phyloP scores from a whole-genome alignment of 1,140 invertebrate species.

The Drosophila azteca region DNA sequence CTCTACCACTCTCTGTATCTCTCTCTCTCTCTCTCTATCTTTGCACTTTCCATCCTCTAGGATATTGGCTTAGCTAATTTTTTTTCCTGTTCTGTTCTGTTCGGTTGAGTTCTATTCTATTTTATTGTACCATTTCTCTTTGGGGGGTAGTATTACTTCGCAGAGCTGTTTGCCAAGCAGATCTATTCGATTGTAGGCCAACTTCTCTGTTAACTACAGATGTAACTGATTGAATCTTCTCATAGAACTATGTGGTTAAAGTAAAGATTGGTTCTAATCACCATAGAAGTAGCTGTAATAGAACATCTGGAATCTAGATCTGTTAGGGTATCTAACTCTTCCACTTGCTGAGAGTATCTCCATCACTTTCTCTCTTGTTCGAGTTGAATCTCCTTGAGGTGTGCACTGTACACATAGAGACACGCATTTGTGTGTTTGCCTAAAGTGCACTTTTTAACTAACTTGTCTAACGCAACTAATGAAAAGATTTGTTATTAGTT shows the following conservation, averaged over 20 bases:
- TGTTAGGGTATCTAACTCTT: too few relatives aligned
- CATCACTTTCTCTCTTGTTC: neutral
- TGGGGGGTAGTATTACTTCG: too few relatives aligned
- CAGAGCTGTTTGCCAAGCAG: too few relatives aligned
- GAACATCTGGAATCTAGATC: too few relatives aligned
- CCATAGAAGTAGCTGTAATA: too few relatives aligned
- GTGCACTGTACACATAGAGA: conserved; percentile 10
- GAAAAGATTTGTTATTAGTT: conserved; percentile 82
- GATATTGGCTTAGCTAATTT: conserved; percentile 72
- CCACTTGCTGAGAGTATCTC: too few relatives aligned
- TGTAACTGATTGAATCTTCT: too few relatives aligned
- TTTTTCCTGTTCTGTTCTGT: conserved; percentile 15
- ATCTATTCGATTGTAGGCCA: too few relatives aligned
- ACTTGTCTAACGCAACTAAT: conserved; percentile 81
- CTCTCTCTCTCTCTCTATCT: neutral
- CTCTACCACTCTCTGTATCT: too few relatives aligned
- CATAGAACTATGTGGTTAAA: too few relatives aligned
- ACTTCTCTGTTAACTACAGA: too few relatives aligned
- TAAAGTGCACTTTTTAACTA: conserved; percentile 78
- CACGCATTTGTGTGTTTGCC: conserved; percentile 65
- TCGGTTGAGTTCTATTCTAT: conserved; percentile 6
- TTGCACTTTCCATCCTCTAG: conserved; percentile 9
- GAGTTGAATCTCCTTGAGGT: conserved; percentile 12
- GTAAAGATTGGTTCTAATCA: too few relatives aligned
- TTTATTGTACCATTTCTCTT: neutral